A percentile compares a stretch with the other conserved stretches of the same genome.
Evolutionary conservation across 2,113 vertebrate species (phyloP).

Genomic region (Artemisiospiza belli): DNA sequence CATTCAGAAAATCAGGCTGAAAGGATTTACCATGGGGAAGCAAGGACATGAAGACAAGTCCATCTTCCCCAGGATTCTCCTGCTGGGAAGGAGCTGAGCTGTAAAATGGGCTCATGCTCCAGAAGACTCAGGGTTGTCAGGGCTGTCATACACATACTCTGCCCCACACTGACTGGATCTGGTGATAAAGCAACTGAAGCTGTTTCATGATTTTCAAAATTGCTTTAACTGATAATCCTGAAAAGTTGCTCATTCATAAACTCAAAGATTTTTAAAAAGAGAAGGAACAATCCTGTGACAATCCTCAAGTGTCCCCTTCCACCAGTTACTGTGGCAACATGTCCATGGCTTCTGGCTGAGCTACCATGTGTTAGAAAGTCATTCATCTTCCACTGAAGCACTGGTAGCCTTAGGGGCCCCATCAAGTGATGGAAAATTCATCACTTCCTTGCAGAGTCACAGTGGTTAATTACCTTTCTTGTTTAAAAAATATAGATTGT

Average conservation of each 20-base stretch:
- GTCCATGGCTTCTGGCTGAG: neutral
- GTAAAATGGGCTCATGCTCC: neutral
- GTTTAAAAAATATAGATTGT: neutral
- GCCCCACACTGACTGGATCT: neutral
- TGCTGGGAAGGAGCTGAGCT: neutral
- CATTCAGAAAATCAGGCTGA: neutral
- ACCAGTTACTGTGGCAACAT: neutral
- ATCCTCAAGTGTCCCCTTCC: neutral
- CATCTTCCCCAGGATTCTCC: neutral
- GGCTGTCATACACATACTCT: neutral
- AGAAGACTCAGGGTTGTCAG: neutral
- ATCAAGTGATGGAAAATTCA: constrained; percentile 7
- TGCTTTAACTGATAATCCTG: neutral
- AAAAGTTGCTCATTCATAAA: neutral
- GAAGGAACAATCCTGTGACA: neutral
- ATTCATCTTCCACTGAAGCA: neutral
- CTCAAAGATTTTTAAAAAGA: neutral
- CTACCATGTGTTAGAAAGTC: neutral
- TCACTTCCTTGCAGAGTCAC: neutral
- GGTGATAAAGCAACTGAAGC: neutral
- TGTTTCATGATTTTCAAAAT: neutral
- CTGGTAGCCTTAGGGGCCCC: neutral
- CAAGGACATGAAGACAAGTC: neutral
- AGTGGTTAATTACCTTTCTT: neutral
- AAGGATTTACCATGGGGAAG: neutral